These are phyloP conservation scores for Leucoraja erinaceus DNA, from an alignment of 2,113 vertebrate species.

Conservation along the genomic window DNA sequence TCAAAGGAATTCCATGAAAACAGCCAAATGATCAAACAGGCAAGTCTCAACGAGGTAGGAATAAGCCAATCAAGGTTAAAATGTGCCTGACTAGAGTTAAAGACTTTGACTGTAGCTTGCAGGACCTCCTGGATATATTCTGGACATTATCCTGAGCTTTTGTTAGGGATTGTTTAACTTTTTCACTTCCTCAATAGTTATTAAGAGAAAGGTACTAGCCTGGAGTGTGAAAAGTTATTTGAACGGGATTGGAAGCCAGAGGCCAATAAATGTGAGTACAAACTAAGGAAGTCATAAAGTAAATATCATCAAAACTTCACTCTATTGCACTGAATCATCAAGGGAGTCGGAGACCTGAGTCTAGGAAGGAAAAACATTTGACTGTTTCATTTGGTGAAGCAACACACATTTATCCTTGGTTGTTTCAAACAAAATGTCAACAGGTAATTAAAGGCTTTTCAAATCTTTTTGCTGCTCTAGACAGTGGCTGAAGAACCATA, in stretches of 20 bases:
- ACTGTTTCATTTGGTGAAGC: not conserved
- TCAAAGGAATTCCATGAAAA: not conserved
- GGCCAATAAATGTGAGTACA: slow-evolving; percentile 8
- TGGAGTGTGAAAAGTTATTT: not conserved
- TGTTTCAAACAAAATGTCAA: not conserved
- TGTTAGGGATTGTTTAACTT: slow-evolving; percentile 5
- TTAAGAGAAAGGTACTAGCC: not conserved
- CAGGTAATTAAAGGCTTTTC: slow-evolving; percentile 6
- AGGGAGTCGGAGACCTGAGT: not conserved
- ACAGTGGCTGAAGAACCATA: not conserved
- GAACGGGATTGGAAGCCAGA: not conserved
- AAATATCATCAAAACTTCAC: not conserved
- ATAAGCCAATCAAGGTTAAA: not conserved
- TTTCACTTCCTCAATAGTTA: not conserved
- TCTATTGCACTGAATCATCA: not conserved
- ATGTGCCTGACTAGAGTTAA: not conserved
- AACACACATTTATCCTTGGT: not conserved
- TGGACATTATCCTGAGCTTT: not conserved
- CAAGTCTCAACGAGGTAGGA: slow-evolving; percentile 28
- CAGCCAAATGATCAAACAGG: not conserved
- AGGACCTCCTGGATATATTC: not conserved
- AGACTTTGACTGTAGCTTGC: slow-evolving; percentile 13
- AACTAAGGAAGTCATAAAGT: not conserved
- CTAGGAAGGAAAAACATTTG: not conserved
- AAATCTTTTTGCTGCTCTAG: not conserved